Base-by-base conservation (phyloP, 64 coral and sea anemone genomes). In the Montipora capricornis region DNA sequence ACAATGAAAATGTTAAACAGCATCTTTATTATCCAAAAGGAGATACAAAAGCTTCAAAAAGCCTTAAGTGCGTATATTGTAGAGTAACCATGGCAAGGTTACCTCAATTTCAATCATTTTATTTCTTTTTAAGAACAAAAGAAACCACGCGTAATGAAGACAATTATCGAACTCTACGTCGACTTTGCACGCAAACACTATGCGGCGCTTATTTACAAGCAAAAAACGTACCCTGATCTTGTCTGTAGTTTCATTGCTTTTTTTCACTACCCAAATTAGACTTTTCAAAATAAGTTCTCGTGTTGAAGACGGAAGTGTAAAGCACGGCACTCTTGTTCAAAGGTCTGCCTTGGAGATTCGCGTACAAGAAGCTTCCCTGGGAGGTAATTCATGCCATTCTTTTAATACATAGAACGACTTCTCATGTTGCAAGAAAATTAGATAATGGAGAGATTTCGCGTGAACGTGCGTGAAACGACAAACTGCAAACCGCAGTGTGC, bases 191-290 rank as follows among this genome's bases (percentile, higher is more conserved):
- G 10, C 68, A 37, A 68, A 84, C 45, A 68, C 44, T 16, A 73
- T 12, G 66, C 37, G 44, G 5, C 3, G 37, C 37, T 37, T 69
- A 5, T 86, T 86, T 51, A 70, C 82, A 4, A 52, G 20, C 7
- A 49, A 47, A 20, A 71, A 47, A 49, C 59, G 70, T 10, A 9
- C 49, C 50, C 5, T 86, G 0, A 20, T 73, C 49, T 86, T 62
- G 82, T 71, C 20, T n/a, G 62, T 44, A 5, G 51, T 48, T 49
- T 14, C 64, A 8, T 8, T 86, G 16, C 46, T 73, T 26, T 86
- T 86, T 59, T 71, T 86, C 47, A 20, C 46, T 3, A 46, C 64
- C 1, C 82, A 86, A 73, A 73, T 86, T 11, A n/a, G 82, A 5
- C 67, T 86, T 71, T 86, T 86, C n/a, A 68, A 24, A 20, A 10